These are phyloP conservation scores for Brachypalpus laphriformis DNA, from an alignment of 2,888 invertebrate genomes.

Conservation along the genomic window DNA sequence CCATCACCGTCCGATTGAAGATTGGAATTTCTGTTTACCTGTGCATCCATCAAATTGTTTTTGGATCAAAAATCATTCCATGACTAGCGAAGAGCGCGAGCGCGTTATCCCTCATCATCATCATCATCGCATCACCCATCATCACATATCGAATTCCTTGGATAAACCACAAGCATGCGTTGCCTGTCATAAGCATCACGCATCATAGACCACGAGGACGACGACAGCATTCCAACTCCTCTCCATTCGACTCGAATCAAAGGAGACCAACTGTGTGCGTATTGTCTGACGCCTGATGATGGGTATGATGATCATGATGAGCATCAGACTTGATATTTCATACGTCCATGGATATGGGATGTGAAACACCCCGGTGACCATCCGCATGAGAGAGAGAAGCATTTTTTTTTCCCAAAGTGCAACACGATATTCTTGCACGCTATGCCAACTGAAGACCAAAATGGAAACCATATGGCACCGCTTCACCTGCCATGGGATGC, in stretches of 20 bases:
- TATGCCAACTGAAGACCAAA: background rate
- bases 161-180: constrained; percentile 71
- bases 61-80: constrained; percentile 52
- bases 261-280: background rate
- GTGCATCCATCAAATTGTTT: constrained; percentile 65
- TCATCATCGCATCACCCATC: constrained; percentile 45
- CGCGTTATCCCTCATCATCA: constrained; percentile 19
- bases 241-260: background rate
- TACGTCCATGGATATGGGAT: constrained; percentile 1
- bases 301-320: constrained; percentile 17
- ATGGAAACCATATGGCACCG: constrained; percentile 54
- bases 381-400: background rate
- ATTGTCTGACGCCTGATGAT: constrained; percentile 36
- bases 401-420: background rate
- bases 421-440: constrained; percentile 31
- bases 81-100: constrained; percentile 17
- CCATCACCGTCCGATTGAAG: constrained; percentile 31
- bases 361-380: constrained; percentile 18
- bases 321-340: constrained; percentile 50
- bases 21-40: constrained; percentile 63
- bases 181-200: constrained; percentile 62
- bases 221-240: background rate
- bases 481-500: constrained; percentile 34
- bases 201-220: constrained; percentile 64
- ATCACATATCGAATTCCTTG: constrained; percentile 64